Conservation (phyloP, 2,113 vertebrate species). For the Peromyscus maniculatus region DNA sequence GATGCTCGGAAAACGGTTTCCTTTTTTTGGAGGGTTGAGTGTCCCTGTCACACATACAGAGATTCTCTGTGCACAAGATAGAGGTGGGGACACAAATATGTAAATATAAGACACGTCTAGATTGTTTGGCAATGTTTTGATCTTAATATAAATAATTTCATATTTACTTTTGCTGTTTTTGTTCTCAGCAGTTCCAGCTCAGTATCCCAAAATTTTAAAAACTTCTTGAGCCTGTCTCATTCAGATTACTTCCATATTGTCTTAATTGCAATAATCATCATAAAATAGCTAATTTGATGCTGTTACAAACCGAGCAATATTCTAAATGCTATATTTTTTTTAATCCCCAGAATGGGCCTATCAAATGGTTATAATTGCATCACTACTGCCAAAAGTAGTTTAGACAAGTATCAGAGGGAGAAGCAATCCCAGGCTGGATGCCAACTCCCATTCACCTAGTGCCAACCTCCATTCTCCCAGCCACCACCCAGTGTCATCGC, state of each 20-base stretch:
- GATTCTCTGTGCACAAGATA: not conserved
- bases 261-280: not conserved
- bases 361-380: not conserved
- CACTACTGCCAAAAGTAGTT: not conserved
- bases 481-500: not conserved
- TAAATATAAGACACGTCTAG: not conserved
- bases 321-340: not conserved
- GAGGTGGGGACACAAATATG: not conserved
- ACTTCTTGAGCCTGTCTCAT: not conserved
- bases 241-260: not conserved
- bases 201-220: not conserved
- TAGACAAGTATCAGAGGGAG: not conserved
- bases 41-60: not conserved
- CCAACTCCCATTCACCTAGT: not conserved
- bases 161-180: conserved; percentile 17
- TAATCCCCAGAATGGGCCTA: not conserved
- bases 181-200: not conserved
- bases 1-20: not conserved
- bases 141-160: not conserved
- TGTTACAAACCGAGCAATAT: not conserved
- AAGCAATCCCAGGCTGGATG: not conserved
- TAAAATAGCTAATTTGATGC: not conserved
- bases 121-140: not conserved
- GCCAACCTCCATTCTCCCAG: not conserved
- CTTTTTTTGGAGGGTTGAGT: not conserved